Conservation (phyloP, 2,797 vertebrate genomes). For the Sebastes kiyomatsui region DNA sequence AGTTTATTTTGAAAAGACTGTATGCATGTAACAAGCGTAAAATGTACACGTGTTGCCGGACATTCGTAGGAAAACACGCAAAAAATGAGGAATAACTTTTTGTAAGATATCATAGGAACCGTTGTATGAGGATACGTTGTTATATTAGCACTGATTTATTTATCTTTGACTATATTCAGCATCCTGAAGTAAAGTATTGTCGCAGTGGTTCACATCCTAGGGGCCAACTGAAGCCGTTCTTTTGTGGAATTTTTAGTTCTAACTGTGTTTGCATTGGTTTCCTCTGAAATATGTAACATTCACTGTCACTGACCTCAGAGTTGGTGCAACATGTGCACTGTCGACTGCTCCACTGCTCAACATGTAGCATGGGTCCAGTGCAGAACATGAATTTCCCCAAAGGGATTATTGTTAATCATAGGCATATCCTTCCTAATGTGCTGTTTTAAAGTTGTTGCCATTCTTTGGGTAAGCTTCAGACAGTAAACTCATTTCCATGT, state of each 20-base stretch:
- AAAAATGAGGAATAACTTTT: no score
- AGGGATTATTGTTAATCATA: background rate
- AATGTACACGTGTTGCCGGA: no score
- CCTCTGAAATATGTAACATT: background rate
- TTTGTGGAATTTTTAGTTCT: background rate
- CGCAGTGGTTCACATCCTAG: background rate
- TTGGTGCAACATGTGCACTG: background rate
- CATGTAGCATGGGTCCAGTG: background rate
- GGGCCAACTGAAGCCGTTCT: background rate
- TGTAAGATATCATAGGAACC: no score
- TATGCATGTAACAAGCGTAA: no score
- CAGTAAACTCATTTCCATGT: background rate
- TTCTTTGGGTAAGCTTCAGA: background rate
- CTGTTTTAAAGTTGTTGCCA: background rate
- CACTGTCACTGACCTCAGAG: background rate
- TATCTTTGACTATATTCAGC: background rate
- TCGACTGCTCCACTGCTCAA: background rate
- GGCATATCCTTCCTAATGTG: background rate
- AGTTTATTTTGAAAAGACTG: no score
- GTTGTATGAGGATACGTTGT: fast-evolving
- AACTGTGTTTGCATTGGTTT: background rate
- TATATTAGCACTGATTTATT: background rate
- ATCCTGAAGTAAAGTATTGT: background rate
- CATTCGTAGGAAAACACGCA: no score
- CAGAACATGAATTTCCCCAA: background rate